phyloP scores from a whole-genome alignment of 2,797 vertebrate genomes.

The Coccyzus lansbergi region DNA sequence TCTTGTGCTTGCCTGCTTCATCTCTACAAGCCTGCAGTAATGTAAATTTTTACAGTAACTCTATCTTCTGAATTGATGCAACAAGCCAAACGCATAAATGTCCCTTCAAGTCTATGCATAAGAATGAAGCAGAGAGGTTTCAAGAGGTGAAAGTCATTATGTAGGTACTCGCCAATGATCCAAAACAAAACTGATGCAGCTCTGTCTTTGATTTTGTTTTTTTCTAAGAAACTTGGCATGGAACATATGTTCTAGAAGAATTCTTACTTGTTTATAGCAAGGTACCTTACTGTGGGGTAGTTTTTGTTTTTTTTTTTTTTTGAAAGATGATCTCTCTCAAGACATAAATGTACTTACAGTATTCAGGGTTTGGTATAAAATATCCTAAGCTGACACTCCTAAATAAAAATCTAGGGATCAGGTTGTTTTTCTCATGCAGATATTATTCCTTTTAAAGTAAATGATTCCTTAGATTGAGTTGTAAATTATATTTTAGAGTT shows the following conservation, averaged over 20 bases:
- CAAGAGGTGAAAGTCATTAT: constrained; percentile 27
- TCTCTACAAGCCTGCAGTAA: constrained; percentile 10
- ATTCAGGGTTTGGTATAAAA: neutral
- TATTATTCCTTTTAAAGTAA: neutral
- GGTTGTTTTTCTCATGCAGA: neutral
- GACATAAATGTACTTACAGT: neutral
- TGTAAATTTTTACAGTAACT: constrained; percentile 49
- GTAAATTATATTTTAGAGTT: neutral
- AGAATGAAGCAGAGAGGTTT: constrained; percentile 29
- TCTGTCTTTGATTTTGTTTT: neutral
- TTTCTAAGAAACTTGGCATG: neutral
- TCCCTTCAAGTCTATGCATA: constrained; percentile 51
- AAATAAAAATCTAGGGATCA: neutral
- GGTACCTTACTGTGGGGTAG: neutral
- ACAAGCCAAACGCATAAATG: constrained; percentile 29
- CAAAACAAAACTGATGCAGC: neutral
- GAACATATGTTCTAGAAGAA: neutral
- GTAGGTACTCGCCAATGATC: neutral
- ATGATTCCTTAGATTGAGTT: neutral
- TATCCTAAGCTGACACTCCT: neutral
- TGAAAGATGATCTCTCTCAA: neutral
- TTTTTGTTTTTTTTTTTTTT: neutral
- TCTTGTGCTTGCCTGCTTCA: neutral
- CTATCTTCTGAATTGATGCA: constrained; percentile 34
- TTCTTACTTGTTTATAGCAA: neutral